A percentile compares a stretch with the other conserved stretches of the same genome.
phyloP scores from a whole-genome alignment of 2,113 vertebrate genomes.

The Parus major region DNA sequence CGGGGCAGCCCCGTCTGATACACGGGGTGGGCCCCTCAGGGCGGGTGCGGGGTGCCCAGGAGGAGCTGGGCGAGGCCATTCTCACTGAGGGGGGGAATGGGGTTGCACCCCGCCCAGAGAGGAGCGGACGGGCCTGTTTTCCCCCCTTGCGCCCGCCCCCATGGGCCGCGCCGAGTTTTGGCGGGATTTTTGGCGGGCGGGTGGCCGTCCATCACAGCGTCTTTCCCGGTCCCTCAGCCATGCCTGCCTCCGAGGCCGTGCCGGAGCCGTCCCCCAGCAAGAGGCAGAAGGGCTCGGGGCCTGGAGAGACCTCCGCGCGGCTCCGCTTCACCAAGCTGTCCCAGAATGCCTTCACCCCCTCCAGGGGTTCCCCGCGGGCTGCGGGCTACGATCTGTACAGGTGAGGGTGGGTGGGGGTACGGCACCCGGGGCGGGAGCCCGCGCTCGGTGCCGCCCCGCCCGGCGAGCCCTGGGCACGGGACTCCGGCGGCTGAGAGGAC shows the following conservation, averaged over 20 bases:
- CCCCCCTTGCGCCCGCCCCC: not conserved
- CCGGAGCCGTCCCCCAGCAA: conserved; percentile 73
- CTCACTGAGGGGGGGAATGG: not conserved
- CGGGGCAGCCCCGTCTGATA: not conserved
- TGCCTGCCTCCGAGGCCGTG: conserved; percentile 76
- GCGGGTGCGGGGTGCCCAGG: not conserved
- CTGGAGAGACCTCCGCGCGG: not conserved
- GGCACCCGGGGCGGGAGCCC: rapidly evolving
- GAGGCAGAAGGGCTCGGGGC: conserved; percentile 15
- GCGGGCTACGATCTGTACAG: conserved; percentile 96
- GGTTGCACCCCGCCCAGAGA: rapidly evolving
- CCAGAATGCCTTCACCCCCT: conserved; percentile 84
- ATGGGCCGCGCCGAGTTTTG: not conserved
- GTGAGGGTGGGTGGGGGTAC: conserved; percentile 69
- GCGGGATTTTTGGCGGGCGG: conserved; percentile 16
- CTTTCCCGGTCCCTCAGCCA: not conserved
- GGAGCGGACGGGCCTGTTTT: too few relatives aligned
- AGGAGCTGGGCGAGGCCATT: not conserved
- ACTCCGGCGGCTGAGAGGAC: rapidly evolving
- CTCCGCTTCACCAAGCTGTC: conserved; percentile 87
- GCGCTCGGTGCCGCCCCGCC: rapidly evolving
- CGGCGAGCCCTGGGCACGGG: too few relatives aligned
- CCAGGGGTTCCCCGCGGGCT: conserved; percentile 82
- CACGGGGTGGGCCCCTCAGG: not conserved
- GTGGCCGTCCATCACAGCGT: not conserved